Evolutionary conservation across 92 coral and sea anemone genomes (phyloP), one percentile per base, ranked within the genome.

Genomic region (Epizoanthus rinbou): DNA sequence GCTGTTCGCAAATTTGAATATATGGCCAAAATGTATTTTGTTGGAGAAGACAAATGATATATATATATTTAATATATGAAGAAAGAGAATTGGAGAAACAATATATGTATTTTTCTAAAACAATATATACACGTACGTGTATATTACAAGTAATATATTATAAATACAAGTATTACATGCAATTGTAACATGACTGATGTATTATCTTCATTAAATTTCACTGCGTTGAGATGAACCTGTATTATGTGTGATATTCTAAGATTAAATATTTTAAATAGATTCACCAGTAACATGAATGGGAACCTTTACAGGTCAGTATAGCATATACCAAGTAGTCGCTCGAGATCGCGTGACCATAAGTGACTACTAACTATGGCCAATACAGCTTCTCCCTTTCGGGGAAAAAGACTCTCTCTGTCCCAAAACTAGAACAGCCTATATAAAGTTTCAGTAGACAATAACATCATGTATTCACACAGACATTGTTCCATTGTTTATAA

Each of bases 11-110:
- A 3, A 8, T 28, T 9, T 65, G 41, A 65, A 65, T 37, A 65
- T 37, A 14, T 33, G 14, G 17, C 35, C 18, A 28, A 65, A 28
- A 67, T 33, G 33, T 31, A 31, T 66, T 50, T 50, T 33, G 18
- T 28, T 33, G 21, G 28, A 31, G 39, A 31, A 67, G 8, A 67
- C 21, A 67, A 41, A 67, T 21, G 31, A 67, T 67, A 67, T 67
- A 67, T 67, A 33, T 67, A 67, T 67, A 67, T 67, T 16, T 67
- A 67, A 67, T 67, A 67, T 67, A 67, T 66, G 14, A 65, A 19
- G 35, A 28, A 33, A 14, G 39, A 15, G n/a, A 28, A 16, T 28
- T 67, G 43, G 39, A 41, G 28, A 35, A 31, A 41, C 35, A 8
- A 41, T 67, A 41, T 5, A 67, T 33, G 50, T 28, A 28, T 67